Conservation (phyloP, 1,140 invertebrate genomes). For the Copidosoma floridanum region DNA sequence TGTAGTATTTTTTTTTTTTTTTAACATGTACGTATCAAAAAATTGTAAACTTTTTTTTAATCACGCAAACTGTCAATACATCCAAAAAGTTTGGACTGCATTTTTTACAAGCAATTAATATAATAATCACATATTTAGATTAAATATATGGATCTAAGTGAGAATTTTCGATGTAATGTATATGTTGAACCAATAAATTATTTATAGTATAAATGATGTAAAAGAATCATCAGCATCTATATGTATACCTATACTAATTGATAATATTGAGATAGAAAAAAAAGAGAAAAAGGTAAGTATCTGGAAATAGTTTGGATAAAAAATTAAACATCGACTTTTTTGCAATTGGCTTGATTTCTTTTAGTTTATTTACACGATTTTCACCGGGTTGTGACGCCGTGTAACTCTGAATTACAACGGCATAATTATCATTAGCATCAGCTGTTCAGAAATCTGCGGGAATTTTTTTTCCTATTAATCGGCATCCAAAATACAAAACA, state of each 20-base stretch:
- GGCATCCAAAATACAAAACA: constrained; percentile 24
- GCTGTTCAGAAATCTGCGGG: not conserved
- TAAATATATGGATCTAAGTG: not conserved
- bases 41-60: not conserved
- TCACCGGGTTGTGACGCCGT: not conserved
- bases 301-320: not conserved
- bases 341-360: constrained; percentile 13
- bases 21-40: not conserved
- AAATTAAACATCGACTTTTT: not conserved
- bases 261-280: not conserved
- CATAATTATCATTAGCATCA: constrained; percentile 18
- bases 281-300: not conserved
- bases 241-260: not conserved
- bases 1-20: not conserved
- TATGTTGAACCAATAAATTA: constrained; percentile 6
- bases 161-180: constrained; percentile 10
- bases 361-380: constrained; percentile 23
- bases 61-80: too few relatives aligned
- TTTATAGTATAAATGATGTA: not conserved
- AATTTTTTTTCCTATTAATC: constrained; percentile 14
- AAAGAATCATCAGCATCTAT: constrained; percentile 1
- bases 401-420: constrained; percentile 10
- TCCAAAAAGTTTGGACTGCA: too few relatives aligned
- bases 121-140: not conserved
- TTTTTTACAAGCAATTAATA: not conserved